Base-by-base conservation (phyloP, 2,113 vertebrate genomes). In the Amia ocellicauda region DNA sequence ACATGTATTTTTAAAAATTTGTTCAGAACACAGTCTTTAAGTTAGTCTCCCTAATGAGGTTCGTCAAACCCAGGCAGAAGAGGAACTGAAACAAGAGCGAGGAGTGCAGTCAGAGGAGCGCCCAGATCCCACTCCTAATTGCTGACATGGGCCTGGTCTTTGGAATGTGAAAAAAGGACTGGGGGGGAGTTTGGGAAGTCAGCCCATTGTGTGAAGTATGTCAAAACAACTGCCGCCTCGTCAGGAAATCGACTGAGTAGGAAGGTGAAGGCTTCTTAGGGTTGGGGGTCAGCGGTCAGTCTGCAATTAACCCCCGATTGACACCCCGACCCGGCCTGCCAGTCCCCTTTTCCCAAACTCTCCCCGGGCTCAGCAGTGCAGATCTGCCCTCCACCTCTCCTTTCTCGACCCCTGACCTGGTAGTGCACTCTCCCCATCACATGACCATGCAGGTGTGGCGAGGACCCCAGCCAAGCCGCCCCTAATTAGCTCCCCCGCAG, bases 371-470 rank as follows among this genome's bases (percentile, higher is more conserved):
- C 56, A 36, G 17, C 40, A 17, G 23, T 28, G 5, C 22, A 9
- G 5, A n/a, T 1, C 31, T 36, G 31, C 22, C 59, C 47, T 40
- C 31, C 67, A 59, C 69, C 55, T 27, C 55, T 2, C 69, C 29
- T 58, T 58, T 24, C 22, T 22, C 31, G 68, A 80, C 87, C 88
- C 67, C 62, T 80, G 77, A 85, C 85, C 85, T 76, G 5, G 53
- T 71, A 81, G 85, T 88, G 83, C 86, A 87, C 84, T 82, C 74
- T 76, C 66, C 74, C 68, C 76, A 84, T 88, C 87, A 88, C 85
- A 87, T 89, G 88, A 89, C 78, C 72, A 2, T 74, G 87, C 88
- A 90, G 87, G 86, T 90, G 88, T 88, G 86, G 85, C 86, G 85
- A 79, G 85, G 85, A 85, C 80, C 81, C 78, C 71, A 73, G 73